phyloP scores from a whole-genome alignment of 2,113 vertebrate genomes.

The Procavia capensis region DNA sequence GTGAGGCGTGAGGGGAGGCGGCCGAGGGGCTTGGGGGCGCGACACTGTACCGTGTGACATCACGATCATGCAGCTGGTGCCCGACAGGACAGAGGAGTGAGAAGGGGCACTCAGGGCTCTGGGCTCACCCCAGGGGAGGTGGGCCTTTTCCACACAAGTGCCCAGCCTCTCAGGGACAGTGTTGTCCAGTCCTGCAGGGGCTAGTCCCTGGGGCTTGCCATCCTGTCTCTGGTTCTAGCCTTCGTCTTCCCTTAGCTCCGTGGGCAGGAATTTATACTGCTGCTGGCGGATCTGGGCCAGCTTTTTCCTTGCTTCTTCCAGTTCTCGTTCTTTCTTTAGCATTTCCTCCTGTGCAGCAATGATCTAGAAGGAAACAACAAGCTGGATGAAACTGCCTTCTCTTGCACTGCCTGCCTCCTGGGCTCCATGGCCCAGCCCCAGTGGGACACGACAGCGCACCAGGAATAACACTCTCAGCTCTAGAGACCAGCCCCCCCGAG shows the following conservation, averaged over 20 bases:
- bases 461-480: not conserved
- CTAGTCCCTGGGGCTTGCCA: constrained; percentile 73
- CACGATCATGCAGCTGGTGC: constrained; percentile 79
- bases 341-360: constrained; percentile 99
- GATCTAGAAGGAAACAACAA: constrained; percentile 89
- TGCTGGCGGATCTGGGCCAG: constrained; percentile 99
- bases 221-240: constrained; percentile 85
- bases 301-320: constrained; percentile 98
- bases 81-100: constrained; percentile 74
- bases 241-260: constrained; percentile 96
- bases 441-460: fast-evolving
- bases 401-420: not conserved
- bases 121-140: constrained; percentile 73
- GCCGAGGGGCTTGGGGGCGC: constrained; percentile 78
- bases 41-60: constrained; percentile 84
- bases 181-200: constrained; percentile 72
- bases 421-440: not conserved
- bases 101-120: constrained; percentile 61
- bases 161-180: constrained; percentile 72
- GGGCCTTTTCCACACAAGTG: constrained; percentile 71
- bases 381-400: not conserved
- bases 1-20: constrained; percentile 68
- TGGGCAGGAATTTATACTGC: constrained; percentile 99
- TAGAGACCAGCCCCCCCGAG: not conserved
- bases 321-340: constrained; percentile 97